Evolutionary conservation across 2,113 vertebrate genomes (phyloP).

Genomic region (Albula glossodonta): DNA sequence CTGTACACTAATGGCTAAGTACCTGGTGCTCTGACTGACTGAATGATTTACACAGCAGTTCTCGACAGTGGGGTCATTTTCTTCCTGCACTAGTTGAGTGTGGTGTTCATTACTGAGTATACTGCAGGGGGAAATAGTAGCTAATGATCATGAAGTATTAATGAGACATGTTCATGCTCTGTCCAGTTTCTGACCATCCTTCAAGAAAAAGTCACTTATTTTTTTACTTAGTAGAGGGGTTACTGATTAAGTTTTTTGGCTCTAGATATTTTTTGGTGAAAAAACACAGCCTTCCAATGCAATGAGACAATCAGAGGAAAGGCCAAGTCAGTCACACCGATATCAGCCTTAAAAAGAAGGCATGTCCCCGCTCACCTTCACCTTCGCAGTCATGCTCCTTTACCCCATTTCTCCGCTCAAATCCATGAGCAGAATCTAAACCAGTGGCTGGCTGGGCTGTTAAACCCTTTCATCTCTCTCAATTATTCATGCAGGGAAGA

Average conservation of each 20-base stretch:
- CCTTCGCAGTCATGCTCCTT: background rate
- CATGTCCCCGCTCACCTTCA: too few relatives aligned
- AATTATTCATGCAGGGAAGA: background rate
- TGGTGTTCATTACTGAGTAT: background rate
- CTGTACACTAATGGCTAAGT: background rate
- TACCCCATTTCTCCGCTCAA: background rate
- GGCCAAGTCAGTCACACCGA: too few relatives aligned
- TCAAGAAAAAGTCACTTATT: too few relatives aligned
- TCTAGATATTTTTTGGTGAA: too few relatives aligned
- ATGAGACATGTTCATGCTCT: too few relatives aligned
- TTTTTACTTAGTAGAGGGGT: too few relatives aligned
- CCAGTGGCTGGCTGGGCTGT: background rate
- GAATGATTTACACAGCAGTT: background rate
- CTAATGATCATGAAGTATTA: background rate
- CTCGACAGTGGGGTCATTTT: background rate
- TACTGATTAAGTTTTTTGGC: too few relatives aligned
- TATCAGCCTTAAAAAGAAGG: too few relatives aligned
- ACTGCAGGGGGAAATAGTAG: background rate
- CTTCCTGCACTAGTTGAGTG: background rate
- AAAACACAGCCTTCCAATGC: too few relatives aligned
- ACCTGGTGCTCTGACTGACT: background rate
- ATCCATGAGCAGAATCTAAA: background rate
- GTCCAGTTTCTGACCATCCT: too few relatives aligned
- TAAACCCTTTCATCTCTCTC: background rate
- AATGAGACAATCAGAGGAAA: too few relatives aligned